These are phyloP conservation scores for Anastrepha obliqua DNA, from an alignment of 1,140 invertebrate species.

Conservation along the genomic window DNA sequence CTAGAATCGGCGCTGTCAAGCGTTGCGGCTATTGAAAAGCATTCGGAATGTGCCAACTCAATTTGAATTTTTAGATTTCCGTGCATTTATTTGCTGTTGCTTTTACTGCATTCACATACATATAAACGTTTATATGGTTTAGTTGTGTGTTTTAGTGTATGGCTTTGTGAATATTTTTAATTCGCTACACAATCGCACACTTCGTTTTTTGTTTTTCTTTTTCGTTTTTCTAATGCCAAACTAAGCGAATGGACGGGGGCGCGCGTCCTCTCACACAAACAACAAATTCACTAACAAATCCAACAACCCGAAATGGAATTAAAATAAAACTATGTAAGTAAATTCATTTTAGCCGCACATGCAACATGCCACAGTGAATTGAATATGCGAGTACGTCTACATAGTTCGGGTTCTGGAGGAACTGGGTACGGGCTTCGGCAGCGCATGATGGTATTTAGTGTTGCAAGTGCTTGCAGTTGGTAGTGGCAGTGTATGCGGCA, in stretches of 20 bases:
- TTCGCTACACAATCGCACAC: constrained; percentile 18
- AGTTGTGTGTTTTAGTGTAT: not conserved
- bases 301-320: constrained; percentile 39
- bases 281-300: not conserved
- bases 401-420: too few species aligned
- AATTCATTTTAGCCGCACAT: constrained; percentile 14
- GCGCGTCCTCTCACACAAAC: not conserved
- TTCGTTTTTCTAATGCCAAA: constrained; percentile 22
- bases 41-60: constrained; percentile 45
- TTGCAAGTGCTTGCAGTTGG: not conserved
- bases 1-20: not conserved
- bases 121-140: not conserved
- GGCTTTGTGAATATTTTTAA: constrained; percentile 16
- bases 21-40: not conserved
- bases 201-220: not conserved
- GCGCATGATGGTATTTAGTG: not conserved
- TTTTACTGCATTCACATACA: not conserved
- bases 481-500: not conserved
- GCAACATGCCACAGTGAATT: constrained; percentile 24
- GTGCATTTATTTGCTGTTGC: not conserved
- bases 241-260: not conserved
- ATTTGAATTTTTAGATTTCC: constrained; percentile 38
- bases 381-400: not conserved
- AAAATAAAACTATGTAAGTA: constrained; percentile 36
- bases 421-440: too few species aligned